These are phyloP conservation scores for Megathymus violae DNA, from an alignment of 1,140 invertebrate species.

Conservation along the genomic window DNA sequence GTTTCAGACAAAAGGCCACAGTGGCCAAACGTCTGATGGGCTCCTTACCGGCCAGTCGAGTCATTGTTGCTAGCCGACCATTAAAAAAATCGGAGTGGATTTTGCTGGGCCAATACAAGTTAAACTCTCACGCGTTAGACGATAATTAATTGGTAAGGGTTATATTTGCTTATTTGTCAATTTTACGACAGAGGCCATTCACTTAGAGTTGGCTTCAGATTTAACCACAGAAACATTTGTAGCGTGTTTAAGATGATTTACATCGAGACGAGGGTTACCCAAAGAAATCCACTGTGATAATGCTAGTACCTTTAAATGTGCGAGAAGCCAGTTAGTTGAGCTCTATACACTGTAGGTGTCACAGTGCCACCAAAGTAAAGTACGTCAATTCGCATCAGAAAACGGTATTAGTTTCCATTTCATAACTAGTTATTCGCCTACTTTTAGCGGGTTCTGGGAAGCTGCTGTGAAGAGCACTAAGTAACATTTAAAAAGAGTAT, in stretches of 20 bases:
- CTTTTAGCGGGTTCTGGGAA: conserved; percentile 7
- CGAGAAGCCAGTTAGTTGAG: not conserved
- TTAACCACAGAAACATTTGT: conserved; percentile 7
- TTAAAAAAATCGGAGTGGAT: not conserved
- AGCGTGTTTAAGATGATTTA: conserved; percentile 5
- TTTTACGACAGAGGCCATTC: not conserved
- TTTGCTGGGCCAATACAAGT: not conserved
- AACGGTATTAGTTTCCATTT: conserved; percentile 1
- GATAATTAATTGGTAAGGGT: not conserved
- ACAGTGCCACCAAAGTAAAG: not conserved
- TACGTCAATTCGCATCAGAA: not conserved
- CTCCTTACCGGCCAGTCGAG: conserved; percentile 3
- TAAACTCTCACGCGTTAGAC: not conserved
- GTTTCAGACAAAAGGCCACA: not conserved
- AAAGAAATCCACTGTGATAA: conserved; percentile 8
- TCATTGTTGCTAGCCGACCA: not conserved
- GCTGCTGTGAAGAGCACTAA: not conserved
- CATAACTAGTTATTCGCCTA: conserved; percentile 5
- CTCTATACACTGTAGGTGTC: not conserved
- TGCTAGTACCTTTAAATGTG: conserved; percentile 6
- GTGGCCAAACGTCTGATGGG: conserved; percentile 10
- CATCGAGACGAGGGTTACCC: not conserved
- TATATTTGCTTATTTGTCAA: not conserved
- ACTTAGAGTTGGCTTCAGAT: not conserved
- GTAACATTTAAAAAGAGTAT: not conserved